phyloP scores from a whole-genome alignment of 2,888 invertebrate species.

The Athalia cordata region DNA sequence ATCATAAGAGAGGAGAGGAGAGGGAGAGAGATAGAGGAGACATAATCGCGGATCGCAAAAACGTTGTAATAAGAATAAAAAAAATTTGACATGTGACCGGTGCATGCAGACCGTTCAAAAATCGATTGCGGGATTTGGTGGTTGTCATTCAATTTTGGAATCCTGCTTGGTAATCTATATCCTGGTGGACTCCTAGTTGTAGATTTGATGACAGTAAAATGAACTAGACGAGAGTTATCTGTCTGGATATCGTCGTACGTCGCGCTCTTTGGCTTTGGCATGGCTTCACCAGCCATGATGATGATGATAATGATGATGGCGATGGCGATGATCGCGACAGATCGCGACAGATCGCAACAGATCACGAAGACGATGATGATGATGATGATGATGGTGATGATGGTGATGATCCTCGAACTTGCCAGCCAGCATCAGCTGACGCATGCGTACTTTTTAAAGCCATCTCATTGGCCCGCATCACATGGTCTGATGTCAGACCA shows the following conservation, averaged over 20 bases:
- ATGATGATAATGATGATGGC: too few species aligned
- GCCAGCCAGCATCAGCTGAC: slow-evolving; percentile 49
- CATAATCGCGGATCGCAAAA: background rate
- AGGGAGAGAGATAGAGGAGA: background rate
- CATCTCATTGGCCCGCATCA: slow-evolving; percentile 80
- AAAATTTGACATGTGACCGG: slow-evolving; percentile 38
- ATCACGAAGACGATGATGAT: background rate
- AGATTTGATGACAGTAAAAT: too few species aligned
- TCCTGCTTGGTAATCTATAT: too few species aligned
- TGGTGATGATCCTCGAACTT: slow-evolving; percentile 38
- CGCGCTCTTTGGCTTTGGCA: too few species aligned
- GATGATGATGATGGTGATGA: too few species aligned
- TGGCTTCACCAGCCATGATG: too few species aligned
- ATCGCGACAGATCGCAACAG: background rate
- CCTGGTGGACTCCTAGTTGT: too few species aligned
- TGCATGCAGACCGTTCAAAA: slow-evolving; percentile 18
- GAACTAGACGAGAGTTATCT: too few species aligned
- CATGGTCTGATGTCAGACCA: slow-evolving; percentile 88
- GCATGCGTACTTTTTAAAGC: slow-evolving; percentile 68
- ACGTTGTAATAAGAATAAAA: background rate
- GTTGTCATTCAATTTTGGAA: background rate
- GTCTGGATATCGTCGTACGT: too few species aligned
- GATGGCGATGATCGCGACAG: background rate
- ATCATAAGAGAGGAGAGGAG: background rate
- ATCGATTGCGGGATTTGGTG: slow-evolving; percentile 19